Evolutionary conservation across 1,140 invertebrate species (phyloP).

Genomic region (Drosophila erecta): DNA sequence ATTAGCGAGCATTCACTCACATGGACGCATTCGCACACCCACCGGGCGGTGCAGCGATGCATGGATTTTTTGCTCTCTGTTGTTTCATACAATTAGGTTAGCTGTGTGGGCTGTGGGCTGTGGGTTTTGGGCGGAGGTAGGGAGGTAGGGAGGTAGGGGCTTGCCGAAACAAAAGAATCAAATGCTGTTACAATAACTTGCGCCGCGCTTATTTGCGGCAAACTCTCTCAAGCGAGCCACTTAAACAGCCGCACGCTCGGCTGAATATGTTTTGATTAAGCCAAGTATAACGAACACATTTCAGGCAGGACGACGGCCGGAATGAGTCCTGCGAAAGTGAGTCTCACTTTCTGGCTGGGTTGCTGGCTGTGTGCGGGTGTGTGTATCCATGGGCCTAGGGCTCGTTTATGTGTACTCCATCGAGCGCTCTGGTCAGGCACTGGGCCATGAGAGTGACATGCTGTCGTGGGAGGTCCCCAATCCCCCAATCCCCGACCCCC

Average conservation of each 20-base stretch:
- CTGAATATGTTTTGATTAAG: conserved; percentile 82
- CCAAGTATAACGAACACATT: conserved; percentile 82
- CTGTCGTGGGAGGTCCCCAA: conserved; percentile 13
- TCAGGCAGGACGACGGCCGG: conserved; percentile 42
- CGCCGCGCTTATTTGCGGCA: conserved; percentile 67
- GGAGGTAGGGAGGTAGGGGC: neutral
- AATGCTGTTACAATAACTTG: conserved; percentile 81
- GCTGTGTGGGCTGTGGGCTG: neutral
- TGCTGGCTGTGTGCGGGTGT: neutral
- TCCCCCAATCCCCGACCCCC: neutral
- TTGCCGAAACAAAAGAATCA: conserved; percentile 70
- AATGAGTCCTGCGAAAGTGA: conserved; percentile 36
- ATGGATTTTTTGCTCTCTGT: conserved; percentile 28
- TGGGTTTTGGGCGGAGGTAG: neutral
- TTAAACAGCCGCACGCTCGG: conserved; percentile 79
- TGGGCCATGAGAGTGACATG: conserved; percentile 63
- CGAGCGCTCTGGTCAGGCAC: conserved; percentile 58
- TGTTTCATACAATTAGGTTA: conserved; percentile 79
- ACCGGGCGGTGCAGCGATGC: conserved; percentile 22
- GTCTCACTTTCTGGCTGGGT: conserved; percentile 45
- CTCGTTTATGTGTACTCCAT: conserved; percentile 75
- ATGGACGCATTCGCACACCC: conserved; percentile 1
- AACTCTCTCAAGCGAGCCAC: conserved; percentile 80
- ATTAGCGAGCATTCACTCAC: conserved; percentile 52
- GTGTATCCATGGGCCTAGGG: conserved; percentile 21